Conservation (phyloP, 2,797 vertebrate genomes). For the Margarornis squamiger region DNA sequence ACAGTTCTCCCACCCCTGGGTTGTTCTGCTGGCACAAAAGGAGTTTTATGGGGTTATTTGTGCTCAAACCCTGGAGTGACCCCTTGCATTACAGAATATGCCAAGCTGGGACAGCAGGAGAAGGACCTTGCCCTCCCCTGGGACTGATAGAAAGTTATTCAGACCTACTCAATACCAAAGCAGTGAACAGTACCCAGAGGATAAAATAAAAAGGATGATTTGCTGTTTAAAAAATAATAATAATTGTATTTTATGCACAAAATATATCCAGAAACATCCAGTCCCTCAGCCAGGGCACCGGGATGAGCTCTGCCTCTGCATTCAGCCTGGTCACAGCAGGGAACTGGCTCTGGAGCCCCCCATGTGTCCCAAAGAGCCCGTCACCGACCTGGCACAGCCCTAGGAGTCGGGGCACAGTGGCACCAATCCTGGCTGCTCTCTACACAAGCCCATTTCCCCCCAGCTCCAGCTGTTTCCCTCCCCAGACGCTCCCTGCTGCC, state of each 20-base stretch:
- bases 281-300: rapidly evolving
- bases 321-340: neutral
- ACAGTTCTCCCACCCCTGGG: neutral
- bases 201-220: neutral
- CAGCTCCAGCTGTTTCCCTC: neutral
- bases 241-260: neutral
- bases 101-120: neutral
- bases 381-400: neutral
- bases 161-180: rapidly evolving
- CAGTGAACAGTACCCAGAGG: rapidly evolving
- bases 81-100: neutral
- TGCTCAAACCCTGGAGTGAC: neutral
- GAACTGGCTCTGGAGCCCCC: neutral
- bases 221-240: rapidly evolving
- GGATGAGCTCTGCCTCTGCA: neutral
- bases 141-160: neutral
- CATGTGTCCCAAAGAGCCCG: rapidly evolving
- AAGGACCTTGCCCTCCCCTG: neutral
- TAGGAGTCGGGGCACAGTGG: rapidly evolving
- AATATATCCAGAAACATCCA: neutral
- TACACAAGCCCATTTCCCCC: neutral
- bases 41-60: neutral
- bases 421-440: neutral
- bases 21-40: neutral
- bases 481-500: neutral